Percentiles rank a stretch among this genome's conserved stretches.
These are phyloP conservation scores for Dinothrombium tinctorium DNA, from an alignment of 1,140 invertebrate genomes.

Conservation along the genomic window DNA sequence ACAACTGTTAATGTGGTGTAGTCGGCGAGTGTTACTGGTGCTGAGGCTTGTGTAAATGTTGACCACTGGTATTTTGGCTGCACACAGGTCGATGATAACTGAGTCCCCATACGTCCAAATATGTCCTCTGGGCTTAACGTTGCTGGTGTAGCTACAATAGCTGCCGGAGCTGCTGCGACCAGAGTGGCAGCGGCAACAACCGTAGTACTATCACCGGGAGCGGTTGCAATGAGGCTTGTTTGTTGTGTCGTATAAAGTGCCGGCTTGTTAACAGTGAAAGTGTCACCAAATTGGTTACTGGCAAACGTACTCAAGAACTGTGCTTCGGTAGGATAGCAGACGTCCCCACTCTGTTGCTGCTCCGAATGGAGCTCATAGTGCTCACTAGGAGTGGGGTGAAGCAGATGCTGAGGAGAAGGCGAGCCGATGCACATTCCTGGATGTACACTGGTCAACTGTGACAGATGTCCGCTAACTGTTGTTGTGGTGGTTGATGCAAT, in stretches of 20 bases:
- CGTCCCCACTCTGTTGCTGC: too few species aligned
- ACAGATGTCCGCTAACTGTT: slow-evolving; percentile 8
- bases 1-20: slow-evolving; percentile 14
- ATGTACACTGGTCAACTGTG: background rate
- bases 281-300: too few species aligned
- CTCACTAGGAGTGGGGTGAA: slow-evolving; percentile 2
- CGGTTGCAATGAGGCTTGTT: background rate
- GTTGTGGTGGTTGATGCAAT: slow-evolving; percentile 5
- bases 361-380: background rate
- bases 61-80: slow-evolving; percentile 33
- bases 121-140: slow-evolving; percentile 12
- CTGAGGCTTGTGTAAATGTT: slow-evolving; percentile 13
- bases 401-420: background rate
- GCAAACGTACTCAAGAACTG: too few species aligned
- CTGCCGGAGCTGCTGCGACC: slow-evolving; percentile 14
- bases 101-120: slow-evolving; percentile 20
- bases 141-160: background rate
- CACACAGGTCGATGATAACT: slow-evolving; percentile 21
- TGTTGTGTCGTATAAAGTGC: background rate
- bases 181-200: slow-evolving; percentile 13
- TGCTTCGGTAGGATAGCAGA: too few species aligned
- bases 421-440: background rate
- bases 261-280: slow-evolving; percentile 5
- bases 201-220: background rate
- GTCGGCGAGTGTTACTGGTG: slow-evolving; percentile 1